Conservation (phyloP, 1,140 invertebrate genomes). For the Physella acuta region DNA sequence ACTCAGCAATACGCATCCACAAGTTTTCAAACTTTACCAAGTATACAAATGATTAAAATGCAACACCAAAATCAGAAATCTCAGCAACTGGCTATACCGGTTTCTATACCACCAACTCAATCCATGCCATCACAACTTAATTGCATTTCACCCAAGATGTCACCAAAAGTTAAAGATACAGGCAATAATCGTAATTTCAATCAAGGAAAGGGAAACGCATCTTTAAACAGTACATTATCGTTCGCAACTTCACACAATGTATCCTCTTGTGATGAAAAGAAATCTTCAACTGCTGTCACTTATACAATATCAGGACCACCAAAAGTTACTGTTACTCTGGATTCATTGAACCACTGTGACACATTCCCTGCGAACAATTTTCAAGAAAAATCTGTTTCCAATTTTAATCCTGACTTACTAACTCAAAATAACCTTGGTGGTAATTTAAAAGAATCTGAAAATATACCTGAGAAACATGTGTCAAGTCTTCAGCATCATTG, state of each 20-base stretch:
- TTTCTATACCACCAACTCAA: not conserved
- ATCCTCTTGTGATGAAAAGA: not conserved
- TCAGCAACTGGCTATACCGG: slow-evolving; percentile 3
- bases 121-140: not conserved
- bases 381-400: not conserved
- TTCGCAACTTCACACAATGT: too few relatives aligned
- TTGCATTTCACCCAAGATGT: not conserved
- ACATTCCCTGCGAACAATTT: slow-evolving; percentile 16
- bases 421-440: too few relatives aligned
- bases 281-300: slow-evolving; percentile 11
- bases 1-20: slow-evolving; percentile 12
- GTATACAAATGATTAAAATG: slow-evolving; percentile 21
- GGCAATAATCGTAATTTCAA: too few relatives aligned
- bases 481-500: too few relatives aligned
- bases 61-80: slow-evolving; percentile 6
- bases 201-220: too few relatives aligned
- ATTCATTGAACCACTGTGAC: slow-evolving; percentile 16
- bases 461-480: too few relatives aligned
- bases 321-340: slow-evolving; percentile 23
- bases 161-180: too few relatives aligned
- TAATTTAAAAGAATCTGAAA: too few relatives aligned
- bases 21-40: slow-evolving; percentile 7
- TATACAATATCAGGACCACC: slow-evolving; percentile 15
- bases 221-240: not conserved
- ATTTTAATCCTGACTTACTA: not conserved